Evolutionary conservation across 2,888 invertebrate genomes (phyloP).

Genomic region (Acleris literana): DNA sequence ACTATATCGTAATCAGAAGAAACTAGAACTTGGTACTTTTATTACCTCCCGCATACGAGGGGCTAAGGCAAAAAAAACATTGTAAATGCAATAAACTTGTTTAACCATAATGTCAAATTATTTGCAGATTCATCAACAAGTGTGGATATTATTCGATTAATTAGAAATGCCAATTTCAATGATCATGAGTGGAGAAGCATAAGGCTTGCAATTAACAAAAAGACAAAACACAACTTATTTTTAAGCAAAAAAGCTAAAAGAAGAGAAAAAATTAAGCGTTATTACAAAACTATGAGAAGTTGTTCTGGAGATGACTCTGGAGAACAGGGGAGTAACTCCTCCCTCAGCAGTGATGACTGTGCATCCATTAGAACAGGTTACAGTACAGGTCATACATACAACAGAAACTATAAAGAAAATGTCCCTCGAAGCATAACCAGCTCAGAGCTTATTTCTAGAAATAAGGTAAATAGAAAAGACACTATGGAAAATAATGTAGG

Average conservation of each 20-base stretch:
- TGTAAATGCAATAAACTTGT: not conserved
- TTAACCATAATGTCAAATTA: not conserved
- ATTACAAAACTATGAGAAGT: slow-evolving; percentile 51
- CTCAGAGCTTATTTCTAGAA: slow-evolving; percentile 45
- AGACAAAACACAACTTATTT: slow-evolving; percentile 46
- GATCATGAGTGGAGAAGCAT: slow-evolving; percentile 59
- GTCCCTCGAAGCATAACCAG: slow-evolving; percentile 47
- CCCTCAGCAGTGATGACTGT: slow-evolving; percentile 66
- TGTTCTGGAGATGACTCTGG: slow-evolving; percentile 64
- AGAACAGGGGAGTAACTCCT: slow-evolving; percentile 67
- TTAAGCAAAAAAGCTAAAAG: slow-evolving; percentile 57
- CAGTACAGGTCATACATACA: slow-evolving; percentile 15
- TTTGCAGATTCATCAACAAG: slow-evolving; percentile 64
- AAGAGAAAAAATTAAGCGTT: slow-evolving; percentile 53
- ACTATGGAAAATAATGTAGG: slow-evolving; percentile 49
- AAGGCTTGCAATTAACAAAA: slow-evolving; percentile 56
- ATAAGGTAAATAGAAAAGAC: slow-evolving; percentile 47
- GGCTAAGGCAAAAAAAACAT: not conserved
- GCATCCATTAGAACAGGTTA: slow-evolving; percentile 52
- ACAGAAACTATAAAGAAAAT: slow-evolving; percentile 46
- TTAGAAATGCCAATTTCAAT: slow-evolving; percentile 58
- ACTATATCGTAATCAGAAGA: too few relatives aligned
- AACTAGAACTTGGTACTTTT: too few relatives aligned
- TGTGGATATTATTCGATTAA: slow-evolving; percentile 58
- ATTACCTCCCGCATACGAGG: too few relatives aligned